A percentile compares a stretch with the other conserved stretches of the same genome.
Conservation (phyloP, 1,140 invertebrate genomes). For the Gryon sp. region DNA sequence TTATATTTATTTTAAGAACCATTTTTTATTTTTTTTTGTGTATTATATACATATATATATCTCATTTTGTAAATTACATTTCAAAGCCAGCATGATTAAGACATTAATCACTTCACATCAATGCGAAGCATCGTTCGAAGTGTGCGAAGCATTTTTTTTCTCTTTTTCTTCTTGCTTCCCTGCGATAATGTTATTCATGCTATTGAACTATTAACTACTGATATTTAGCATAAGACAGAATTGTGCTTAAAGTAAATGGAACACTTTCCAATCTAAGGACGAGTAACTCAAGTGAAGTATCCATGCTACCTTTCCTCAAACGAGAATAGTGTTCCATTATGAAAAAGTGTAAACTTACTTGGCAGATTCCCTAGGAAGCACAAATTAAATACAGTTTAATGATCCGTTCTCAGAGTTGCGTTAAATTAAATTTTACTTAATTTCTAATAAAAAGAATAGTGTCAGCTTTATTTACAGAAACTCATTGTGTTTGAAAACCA, state of each 20-base stretch:
- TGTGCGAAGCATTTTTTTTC: slow-evolving; percentile 42
- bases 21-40: background rate
- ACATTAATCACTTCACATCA: slow-evolving; percentile 33
- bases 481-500: no score
- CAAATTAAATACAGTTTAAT: slow-evolving; percentile 74
- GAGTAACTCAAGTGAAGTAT: slow-evolving; percentile 17
- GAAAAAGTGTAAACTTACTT: slow-evolving; percentile 77
- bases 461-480: no score
- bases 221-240: slow-evolving; percentile 34
- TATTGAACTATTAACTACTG: slow-evolving; percentile 35
- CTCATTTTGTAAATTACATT: background rate
- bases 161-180: slow-evolving; percentile 2
- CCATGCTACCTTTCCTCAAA: slow-evolving; percentile 29
- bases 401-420: slow-evolving; percentile 25
- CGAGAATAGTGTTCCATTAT: slow-evolving; percentile 21
- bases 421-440: slow-evolving; percentile 20
- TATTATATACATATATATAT: background rate
- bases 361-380: slow-evolving; percentile 80
- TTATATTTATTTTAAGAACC: background rate
- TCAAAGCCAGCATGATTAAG: slow-evolving; percentile 22
- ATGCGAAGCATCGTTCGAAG: slow-evolving; percentile 38
- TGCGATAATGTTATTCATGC: slow-evolving; percentile 33
- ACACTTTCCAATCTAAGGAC: slow-evolving; percentile 30
- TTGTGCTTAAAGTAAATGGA: slow-evolving; percentile 40
- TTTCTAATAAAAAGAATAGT: slow-evolving; percentile 7